Base-by-base conservation (phyloP, 1,140 invertebrate species). In the Ceratitis capitata region DNA sequence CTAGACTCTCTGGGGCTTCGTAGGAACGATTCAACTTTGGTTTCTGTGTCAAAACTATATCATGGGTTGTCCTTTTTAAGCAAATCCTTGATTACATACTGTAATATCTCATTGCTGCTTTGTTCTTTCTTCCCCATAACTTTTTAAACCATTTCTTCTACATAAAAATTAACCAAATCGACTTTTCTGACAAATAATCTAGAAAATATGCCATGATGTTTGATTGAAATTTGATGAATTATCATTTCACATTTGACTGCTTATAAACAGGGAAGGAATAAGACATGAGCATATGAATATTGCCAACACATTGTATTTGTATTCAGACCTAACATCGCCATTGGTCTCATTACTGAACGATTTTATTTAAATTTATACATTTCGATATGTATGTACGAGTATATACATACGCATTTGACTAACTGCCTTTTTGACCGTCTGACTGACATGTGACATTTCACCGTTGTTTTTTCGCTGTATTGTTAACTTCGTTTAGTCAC, bases 401-500 rank as follows among this genome's bases (percentile, higher is more conserved):
- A 9, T 23, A n/a, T 45, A 78, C 2, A 0, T 35, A 69, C n/a
- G 35, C 16, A 69, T 78, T 78, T 78, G 69, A 78, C 69, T 78
- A 78, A 45, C 39, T 47, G 69, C 69, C 69, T 45, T 39, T 78
- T 78, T 78, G 69, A 78, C 69, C 69, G 39, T 16, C 39, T 45
- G 69, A 78, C 69, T 78, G 69, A 78, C 69, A 78, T 78, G 23
- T 78, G 69, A 78, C 69, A 78, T 78, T 78, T 78, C 39, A 78
- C 69, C 39, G 69, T 45, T 78, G 39, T 45, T 39, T 78, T 19
- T 56, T 56, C 19, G 23, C 51, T 56, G n/a, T n/a, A n/a, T n/a
- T n/a, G 51, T 78, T 78, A 78, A 78, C 69, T 78, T 47, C 39
- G 23, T 78, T 78, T 78, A 78, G 69, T 78, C 69, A 78, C 69